Percentiles rank a stretch among this genome's conserved stretches.
Evolutionary conservation across 1,140 invertebrate species (phyloP).

Genomic region (Carcinoscorpius rotundicauda): DNA sequence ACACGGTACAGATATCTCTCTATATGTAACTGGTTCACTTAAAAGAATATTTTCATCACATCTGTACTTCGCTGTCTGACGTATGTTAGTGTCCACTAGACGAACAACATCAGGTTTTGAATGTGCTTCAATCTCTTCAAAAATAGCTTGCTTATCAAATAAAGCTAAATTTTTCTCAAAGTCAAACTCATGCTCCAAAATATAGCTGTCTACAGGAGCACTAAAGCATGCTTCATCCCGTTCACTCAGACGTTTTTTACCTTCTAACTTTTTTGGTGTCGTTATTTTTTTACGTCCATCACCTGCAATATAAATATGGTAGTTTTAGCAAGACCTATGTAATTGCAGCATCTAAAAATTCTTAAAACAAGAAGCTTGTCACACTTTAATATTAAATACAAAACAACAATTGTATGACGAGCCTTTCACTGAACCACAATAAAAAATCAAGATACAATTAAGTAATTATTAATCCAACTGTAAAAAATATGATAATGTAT

Average conservation of each 20-base stretch:
- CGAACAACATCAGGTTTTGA: constrained; percentile 52
- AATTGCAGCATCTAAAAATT: too few relatives aligned
- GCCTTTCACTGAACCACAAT: too few relatives aligned
- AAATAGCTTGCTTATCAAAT: constrained; percentile 63
- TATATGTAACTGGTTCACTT: constrained; percentile 46
- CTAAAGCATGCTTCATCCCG: constrained; percentile 48
- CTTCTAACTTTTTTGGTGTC: constrained; percentile 32
- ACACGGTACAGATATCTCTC: constrained; percentile 57
- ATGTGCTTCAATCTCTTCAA: constrained; percentile 55
- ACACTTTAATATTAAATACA: too few relatives aligned
- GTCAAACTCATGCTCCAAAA: constrained; percentile 64
- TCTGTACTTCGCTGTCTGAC: constrained; percentile 41
- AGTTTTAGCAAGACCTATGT: too few relatives aligned
- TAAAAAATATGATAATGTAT: too few relatives aligned
- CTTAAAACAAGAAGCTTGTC: too few relatives aligned
- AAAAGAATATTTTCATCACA: constrained; percentile 76
- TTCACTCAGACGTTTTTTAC: constrained; percentile 33
- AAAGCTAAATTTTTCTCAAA: constrained; percentile 85
- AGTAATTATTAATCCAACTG: too few relatives aligned
- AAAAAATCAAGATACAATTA: too few relatives aligned
- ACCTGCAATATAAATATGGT: too few relatives aligned
- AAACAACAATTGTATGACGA: too few relatives aligned
- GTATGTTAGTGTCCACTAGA: constrained; percentile 30
- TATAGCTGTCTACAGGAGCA: constrained; percentile 42
- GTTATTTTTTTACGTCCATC: not conserved